Evolutionary conservation across 1,140 invertebrate species (phyloP).

Genomic region (Aleiodes sp.): DNA sequence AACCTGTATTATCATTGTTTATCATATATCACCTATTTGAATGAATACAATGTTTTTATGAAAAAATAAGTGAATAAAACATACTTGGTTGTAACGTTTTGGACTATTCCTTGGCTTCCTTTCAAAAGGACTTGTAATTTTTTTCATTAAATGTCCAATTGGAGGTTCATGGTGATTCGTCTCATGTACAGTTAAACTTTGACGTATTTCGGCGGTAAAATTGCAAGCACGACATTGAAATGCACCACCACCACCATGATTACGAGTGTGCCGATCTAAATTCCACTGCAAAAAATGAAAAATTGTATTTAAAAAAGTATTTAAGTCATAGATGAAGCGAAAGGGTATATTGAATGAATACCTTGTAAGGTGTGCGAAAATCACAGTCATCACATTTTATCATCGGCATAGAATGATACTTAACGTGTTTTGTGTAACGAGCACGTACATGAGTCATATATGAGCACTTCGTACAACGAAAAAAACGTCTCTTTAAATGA

Average conservation of each 20-base stretch:
- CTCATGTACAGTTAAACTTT: constrained; percentile 91
- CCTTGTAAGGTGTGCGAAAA: constrained; percentile 90
- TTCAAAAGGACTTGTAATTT: constrained; percentile 61
- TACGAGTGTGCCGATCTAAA: constrained; percentile 90
- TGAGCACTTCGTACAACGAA: constrained; percentile 87
- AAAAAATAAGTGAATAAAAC: neutral
- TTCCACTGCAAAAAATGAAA: constrained; percentile 72
- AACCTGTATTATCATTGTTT: constrained; percentile 45
- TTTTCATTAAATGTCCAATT: constrained; percentile 69
- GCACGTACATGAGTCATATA: constrained; percentile 91
- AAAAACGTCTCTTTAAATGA: constrained; percentile 73
- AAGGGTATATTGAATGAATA: constrained; percentile 25
- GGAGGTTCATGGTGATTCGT: constrained; percentile 87
- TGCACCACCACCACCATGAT: constrained; percentile 83
- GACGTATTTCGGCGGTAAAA: constrained; percentile 91
- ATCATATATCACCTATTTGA: neutral
- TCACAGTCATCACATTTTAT: constrained; percentile 93
- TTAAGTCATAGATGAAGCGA: neutral
- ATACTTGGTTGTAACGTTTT: constrained; percentile 63
- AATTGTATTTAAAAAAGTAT: constrained; percentile 27
- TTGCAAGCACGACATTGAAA: constrained; percentile 89
- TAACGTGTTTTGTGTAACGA: constrained; percentile 92
- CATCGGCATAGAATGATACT: constrained; percentile 92
- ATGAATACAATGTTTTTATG: neutral
- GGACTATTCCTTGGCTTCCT: constrained; percentile 63